Evolutionary conservation across 2,888 invertebrate species (phyloP).

Genomic region (Seira musarum): DNA sequence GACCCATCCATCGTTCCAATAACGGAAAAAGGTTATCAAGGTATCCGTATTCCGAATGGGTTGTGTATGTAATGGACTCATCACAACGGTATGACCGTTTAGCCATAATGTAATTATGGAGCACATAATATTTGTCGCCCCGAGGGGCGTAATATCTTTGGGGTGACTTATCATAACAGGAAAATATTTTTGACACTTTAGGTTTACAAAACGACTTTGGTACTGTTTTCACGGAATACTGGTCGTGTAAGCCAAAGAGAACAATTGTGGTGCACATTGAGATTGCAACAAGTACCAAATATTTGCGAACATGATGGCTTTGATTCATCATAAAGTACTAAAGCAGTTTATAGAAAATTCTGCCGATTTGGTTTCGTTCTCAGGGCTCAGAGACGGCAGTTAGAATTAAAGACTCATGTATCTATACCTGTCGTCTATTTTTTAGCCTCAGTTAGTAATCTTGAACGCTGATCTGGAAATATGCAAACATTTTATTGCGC

Average conservation of each 20-base stretch:
- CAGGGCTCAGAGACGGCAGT: too few species aligned
- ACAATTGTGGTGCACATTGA: too few species aligned
- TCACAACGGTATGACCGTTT: slow-evolving; percentile 81
- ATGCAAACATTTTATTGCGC: too few species aligned
- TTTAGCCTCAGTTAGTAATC: too few species aligned
- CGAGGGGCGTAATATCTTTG: slow-evolving; percentile 79
- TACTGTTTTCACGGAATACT: not conserved
- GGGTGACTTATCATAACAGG: slow-evolving; percentile 79
- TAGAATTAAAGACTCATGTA: too few species aligned
- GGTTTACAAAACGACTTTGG: slow-evolving; percentile 18
- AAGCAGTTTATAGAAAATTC: too few species aligned
- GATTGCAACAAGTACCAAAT: too few species aligned
- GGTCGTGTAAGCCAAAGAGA: not conserved
- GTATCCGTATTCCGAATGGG: slow-evolving; percentile 93
- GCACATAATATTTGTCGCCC: slow-evolving; percentile 90
- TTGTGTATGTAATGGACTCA: slow-evolving; percentile 91
- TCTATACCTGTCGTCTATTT: too few species aligned
- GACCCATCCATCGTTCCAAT: slow-evolving; percentile 89
- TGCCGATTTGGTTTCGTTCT: too few species aligned
- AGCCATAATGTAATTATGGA: slow-evolving; percentile 88
- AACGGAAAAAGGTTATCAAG: slow-evolving; percentile 90
- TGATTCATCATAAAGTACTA: too few species aligned
- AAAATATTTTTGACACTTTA: slow-evolving; percentile 73
- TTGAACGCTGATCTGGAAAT: too few species aligned
- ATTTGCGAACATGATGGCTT: too few species aligned